These are phyloP conservation scores for Vombatus ursinus DNA, from an alignment of 2,113 vertebrate genomes.

Conservation along the genomic window DNA sequence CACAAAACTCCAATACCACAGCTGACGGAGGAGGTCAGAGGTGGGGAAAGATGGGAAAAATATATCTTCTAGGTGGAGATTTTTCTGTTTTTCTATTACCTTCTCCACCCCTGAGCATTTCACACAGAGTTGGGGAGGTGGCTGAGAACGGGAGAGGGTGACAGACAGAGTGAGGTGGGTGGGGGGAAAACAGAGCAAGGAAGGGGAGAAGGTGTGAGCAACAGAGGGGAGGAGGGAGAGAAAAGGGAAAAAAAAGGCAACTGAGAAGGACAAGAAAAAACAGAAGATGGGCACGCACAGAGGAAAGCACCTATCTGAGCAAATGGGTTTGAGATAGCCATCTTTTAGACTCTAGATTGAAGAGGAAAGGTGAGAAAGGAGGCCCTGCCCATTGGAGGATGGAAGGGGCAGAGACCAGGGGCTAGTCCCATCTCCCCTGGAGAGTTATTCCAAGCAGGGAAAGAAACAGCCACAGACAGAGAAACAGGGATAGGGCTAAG, in stretches of 20 bases:
- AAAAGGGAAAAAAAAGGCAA: not conserved
- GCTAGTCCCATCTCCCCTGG: not conserved
- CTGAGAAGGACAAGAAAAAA: not conserved
- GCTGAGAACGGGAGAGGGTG: not conserved
- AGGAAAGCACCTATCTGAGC: not conserved
- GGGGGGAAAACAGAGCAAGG: not conserved
- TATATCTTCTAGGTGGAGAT: not conserved
- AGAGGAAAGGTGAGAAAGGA: slow-evolving; percentile 13
- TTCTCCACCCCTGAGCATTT: not conserved
- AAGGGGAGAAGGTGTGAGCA: not conserved
- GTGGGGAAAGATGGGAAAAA: not conserved
- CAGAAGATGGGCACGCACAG: not conserved
- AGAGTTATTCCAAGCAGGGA: not conserved
- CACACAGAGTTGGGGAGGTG: not conserved
- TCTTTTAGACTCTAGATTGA: not conserved
- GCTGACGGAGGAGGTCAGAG: not conserved
- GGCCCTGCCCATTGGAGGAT: not conserved
- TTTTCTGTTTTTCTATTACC: not conserved
- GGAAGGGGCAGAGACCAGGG: not conserved
- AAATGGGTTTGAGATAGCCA: not conserved
- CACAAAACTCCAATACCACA: not conserved
- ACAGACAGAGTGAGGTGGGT: not conserved
- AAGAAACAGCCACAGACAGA: not conserved
- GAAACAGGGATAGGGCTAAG: not conserved
- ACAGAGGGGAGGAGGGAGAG: not conserved